Percentiles rank a stretch among this genome's conserved stretches.
Evolutionary conservation across 2,797 vertebrate species (phyloP).

Genomic region (Coregonus sp.): DNA sequence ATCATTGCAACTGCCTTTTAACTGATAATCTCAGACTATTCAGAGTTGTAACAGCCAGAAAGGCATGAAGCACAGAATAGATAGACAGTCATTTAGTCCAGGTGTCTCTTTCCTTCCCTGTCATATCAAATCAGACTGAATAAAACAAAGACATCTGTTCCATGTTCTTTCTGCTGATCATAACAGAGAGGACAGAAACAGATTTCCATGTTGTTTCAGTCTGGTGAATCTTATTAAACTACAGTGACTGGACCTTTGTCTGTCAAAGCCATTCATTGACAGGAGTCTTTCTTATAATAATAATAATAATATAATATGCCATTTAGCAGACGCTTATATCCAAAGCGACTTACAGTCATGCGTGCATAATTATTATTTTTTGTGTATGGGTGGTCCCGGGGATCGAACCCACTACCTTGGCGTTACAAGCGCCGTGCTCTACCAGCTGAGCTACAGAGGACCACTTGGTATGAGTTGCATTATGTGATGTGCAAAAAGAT

Average conservation of each 20-base stretch:
- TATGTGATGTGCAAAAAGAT: neutral
- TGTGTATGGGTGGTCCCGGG: no score
- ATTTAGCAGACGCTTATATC: no score
- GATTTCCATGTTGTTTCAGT: no score
- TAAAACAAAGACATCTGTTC: slow-evolving; percentile 22
- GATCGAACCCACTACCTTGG: no score
- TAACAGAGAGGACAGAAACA: no score
- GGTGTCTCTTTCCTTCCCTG: neutral
- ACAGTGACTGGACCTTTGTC: neutral
- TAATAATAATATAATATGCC: no score
- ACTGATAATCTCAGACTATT: neutral
- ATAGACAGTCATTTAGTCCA: neutral
- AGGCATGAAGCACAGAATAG: slow-evolving; percentile 5
- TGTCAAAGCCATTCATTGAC: neutral
- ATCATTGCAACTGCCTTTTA: neutral
- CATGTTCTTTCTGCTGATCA: slow-evolving; percentile 6
- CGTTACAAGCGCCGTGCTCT: no score
- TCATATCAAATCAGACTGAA: slow-evolving; percentile 42
- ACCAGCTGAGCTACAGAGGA: no score
- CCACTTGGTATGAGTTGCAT: neutral
- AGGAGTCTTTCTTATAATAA: neutral
- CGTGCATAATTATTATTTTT: no score
- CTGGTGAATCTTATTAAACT: no score
- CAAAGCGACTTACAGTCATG: no score
- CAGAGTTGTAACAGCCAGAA: slow-evolving; percentile 7